A percentile compares a stretch with the other conserved stretches of the same genome.
Evolutionary conservation across 2,797 vertebrate genomes (phyloP).

Genomic region (Knipowitschia caucasica): DNA sequence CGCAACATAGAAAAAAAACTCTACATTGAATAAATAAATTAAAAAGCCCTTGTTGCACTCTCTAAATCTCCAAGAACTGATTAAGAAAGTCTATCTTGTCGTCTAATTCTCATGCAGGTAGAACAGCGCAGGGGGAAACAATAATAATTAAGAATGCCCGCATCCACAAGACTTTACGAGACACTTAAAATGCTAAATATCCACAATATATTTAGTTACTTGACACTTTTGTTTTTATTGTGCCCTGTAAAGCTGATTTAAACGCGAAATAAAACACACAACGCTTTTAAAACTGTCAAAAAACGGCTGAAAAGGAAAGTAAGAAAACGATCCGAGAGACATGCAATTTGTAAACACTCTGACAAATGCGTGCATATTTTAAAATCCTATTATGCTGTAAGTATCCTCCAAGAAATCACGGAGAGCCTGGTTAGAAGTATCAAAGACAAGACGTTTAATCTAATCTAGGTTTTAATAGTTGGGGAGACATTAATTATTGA

Average conservation of each 20-base stretch:
- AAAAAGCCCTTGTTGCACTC: no score
- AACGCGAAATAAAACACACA: neutral
- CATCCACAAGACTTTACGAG: neutral
- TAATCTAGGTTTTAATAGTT: constrained; percentile 78
- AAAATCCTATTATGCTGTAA: constrained; percentile 21
- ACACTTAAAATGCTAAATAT: constrained; percentile 10
- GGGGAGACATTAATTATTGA: constrained; percentile 81
- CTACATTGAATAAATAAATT: no score
- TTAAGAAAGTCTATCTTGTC: constrained; percentile 7
- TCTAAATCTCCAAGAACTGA: constrained; percentile 10
- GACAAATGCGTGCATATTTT: constrained; percentile 19
- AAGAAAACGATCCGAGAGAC: no score
- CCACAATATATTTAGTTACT: constrained; percentile 2
- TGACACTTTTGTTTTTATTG: constrained; percentile 6
- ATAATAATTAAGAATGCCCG: constrained; percentile 9
- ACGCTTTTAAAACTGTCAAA: neutral
- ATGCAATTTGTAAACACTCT: constrained; percentile 7
- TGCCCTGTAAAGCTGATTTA: neutral
- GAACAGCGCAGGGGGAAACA: neutral
- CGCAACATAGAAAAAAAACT: constrained; percentile 37
- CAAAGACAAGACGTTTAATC: constrained; percentile 75
- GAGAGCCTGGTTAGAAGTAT: constrained; percentile 65
- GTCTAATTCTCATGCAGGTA: constrained; percentile 12
- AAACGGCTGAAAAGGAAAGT: neutral
- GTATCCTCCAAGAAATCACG: constrained; percentile 34